Base-by-base conservation (phyloP, 2,797 vertebrate species). In the Enteromius thamalakanensis region DNA sequence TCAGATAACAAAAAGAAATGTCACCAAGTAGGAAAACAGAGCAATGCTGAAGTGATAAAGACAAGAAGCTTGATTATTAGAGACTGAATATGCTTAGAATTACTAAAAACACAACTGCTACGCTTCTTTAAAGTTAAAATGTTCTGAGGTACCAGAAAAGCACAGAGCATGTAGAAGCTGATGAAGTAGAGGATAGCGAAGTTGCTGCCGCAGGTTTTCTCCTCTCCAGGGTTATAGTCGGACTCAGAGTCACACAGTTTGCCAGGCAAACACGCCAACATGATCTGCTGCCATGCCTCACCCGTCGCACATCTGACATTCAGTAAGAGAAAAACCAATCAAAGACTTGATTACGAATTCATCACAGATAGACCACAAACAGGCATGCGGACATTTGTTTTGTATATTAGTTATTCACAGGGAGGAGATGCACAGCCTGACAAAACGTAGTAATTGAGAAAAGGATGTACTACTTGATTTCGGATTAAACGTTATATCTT, bases 111-210 rank as follows among this genome's bases (percentile, higher is more conserved):
- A 45, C 23, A 26, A 26, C 23, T 14, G 11, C 58, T 26, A 60
- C 23, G 26, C 6, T 26, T 60, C 1, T 58, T 68, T 10, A 51
- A n/a, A 77, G 21, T 6, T 40, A 14, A 11, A 29, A 42, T 58
- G 9, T 60, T 62, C 11, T 6, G 26, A 21, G 3, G 29, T 93
- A 99, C 98, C 98, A 99, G 94, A 90, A 99, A 99, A 0, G 98
- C 98, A 82, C 98, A 99, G 62, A 99, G 96, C 98, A 99, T 99
- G 90, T 99, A 99, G 93, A 99, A 99, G 87, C 95, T 99, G 94
- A 99, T 99, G 91, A 99, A 99, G 91, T 99, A 99, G 89, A 99
- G 94, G 2, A 99, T 97, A 85, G 98, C 96, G 60, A 99, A 99
- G 91, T 95, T 94, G 89, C 96, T 99, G 67, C 98, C 98, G 4